phyloP scores from a whole-genome alignment of 2,888 invertebrate species.

The Thymelicus acteon region DNA sequence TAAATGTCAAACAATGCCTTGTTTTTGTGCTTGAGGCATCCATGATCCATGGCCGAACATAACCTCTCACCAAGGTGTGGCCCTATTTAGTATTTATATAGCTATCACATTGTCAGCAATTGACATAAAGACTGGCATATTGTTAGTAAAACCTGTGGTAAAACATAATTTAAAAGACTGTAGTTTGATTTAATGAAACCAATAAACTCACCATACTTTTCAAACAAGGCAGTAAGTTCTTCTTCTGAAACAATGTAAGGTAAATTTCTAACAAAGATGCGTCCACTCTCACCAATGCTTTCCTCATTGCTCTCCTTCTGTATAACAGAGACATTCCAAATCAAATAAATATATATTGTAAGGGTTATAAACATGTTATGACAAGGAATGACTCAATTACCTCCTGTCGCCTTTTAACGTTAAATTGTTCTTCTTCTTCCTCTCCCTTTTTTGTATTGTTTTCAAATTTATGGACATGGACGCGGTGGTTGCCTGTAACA shows the following conservation, averaged over 20 bases:
- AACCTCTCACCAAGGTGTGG: too few relatives aligned
- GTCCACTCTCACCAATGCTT: constrained; percentile 94
- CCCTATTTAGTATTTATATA: too few relatives aligned
- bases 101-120: too few relatives aligned
- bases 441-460: constrained; percentile 67
- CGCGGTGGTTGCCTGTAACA: constrained; percentile 71
- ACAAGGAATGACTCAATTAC: constrained; percentile 48
- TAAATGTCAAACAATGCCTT: too few relatives aligned
- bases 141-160: too few relatives aligned
- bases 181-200: not conserved
- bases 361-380: too few relatives aligned
- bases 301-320: constrained; percentile 87
- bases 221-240: constrained; percentile 92
- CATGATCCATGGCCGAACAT: too few relatives aligned
- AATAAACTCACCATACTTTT: constrained; percentile 88
- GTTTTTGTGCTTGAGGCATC: too few relatives aligned
- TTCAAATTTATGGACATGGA: constrained; percentile 75
- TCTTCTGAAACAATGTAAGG: constrained; percentile 94
- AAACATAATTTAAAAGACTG: too few relatives aligned
- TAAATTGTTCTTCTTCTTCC: constrained; percentile 66
- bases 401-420: constrained; percentile 66
- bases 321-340: constrained; percentile 4
- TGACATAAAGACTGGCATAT: too few relatives aligned
- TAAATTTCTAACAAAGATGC: constrained; percentile 96
- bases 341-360: too few relatives aligned